Conservation (phyloP, 2,888 invertebrate genomes). For the Ophioninae sp. region DNA sequence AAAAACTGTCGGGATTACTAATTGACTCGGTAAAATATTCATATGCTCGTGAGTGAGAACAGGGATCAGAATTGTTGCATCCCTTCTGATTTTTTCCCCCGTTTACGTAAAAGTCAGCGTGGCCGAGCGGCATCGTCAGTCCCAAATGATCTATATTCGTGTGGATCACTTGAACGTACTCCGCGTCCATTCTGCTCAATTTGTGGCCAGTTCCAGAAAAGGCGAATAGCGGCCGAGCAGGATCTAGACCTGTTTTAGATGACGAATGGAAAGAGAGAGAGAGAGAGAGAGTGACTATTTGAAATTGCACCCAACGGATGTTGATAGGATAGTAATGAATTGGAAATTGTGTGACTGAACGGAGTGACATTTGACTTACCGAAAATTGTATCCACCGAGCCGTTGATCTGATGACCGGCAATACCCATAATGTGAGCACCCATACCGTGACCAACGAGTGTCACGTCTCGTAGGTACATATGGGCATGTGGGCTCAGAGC, state of each 20-base stretch:
- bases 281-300: not conserved
- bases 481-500: not conserved
- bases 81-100: slow-evolving; percentile 21
- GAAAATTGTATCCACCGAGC: not conserved
- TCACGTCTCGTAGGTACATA: not conserved
- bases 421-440: slow-evolving; percentile 46
- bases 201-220: not conserved
- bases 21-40: slow-evolving; percentile 35
- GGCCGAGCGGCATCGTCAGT: not conserved
- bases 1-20: not conserved
- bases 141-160: slow-evolving; percentile 24
- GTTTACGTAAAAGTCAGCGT: slow-evolving; percentile 30
- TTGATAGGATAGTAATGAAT: no score
- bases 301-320: not conserved
- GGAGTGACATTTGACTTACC: slow-evolving; percentile 14
- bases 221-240: not conserved
- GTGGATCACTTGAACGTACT: slow-evolving; percentile 33
- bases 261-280: not conserved
- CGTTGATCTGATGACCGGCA: not conserved
- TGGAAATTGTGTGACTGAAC: no score
- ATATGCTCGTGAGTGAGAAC: slow-evolving; percentile 31
- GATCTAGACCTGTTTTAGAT: slow-evolving; percentile 26
- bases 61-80: not conserved
- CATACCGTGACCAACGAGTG: slow-evolving; percentile 30
- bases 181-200: not conserved